These are phyloP conservation scores for Monopterus albus DNA, from an alignment of 2,113 vertebrate genomes.

Conservation along the genomic window DNA sequence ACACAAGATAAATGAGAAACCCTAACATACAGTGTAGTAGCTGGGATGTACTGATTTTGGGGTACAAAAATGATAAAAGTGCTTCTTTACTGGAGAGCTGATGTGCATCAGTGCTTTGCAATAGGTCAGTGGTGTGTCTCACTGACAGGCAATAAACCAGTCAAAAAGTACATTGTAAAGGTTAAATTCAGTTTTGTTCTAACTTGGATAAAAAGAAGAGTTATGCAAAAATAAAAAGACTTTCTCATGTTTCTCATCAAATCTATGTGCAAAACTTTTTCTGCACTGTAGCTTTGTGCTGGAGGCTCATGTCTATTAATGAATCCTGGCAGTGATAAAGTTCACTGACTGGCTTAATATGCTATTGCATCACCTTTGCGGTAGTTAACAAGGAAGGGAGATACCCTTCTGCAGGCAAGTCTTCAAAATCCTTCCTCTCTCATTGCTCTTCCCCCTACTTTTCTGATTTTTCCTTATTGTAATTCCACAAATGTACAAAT, in stretches of 20 bases:
- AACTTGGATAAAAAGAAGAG: not conserved
- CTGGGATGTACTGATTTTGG: not conserved
- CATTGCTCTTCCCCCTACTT: constrained; percentile 15
- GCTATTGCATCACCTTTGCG: constrained; percentile 68
- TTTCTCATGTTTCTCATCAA: not conserved
- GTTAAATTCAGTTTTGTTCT: constrained; percentile 18
- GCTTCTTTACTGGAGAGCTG: not conserved
- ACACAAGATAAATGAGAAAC: no score
- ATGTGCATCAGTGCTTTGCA: not conserved
- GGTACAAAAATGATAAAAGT: not conserved
- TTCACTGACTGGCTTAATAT: constrained; percentile 63
- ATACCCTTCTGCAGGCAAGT: constrained; percentile 53
- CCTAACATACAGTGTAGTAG: not conserved
- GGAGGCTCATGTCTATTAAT: constrained; percentile 58
- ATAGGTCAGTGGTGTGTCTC: not conserved
- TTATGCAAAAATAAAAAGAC: not conserved
- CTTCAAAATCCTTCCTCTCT: constrained; percentile 36
- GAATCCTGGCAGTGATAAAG: constrained; percentile 60
- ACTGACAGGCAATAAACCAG: not conserved
- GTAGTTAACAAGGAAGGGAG: constrained; percentile 56
- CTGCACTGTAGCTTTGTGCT: constrained; percentile 25
- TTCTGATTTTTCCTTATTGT: constrained; percentile 47
- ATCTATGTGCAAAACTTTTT: constrained; percentile 25
- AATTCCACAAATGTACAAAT: constrained; percentile 58
- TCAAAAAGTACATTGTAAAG: not conserved